Conservation (phyloP, 2,113 vertebrate species). For the Telmatochromis sp. region DNA sequence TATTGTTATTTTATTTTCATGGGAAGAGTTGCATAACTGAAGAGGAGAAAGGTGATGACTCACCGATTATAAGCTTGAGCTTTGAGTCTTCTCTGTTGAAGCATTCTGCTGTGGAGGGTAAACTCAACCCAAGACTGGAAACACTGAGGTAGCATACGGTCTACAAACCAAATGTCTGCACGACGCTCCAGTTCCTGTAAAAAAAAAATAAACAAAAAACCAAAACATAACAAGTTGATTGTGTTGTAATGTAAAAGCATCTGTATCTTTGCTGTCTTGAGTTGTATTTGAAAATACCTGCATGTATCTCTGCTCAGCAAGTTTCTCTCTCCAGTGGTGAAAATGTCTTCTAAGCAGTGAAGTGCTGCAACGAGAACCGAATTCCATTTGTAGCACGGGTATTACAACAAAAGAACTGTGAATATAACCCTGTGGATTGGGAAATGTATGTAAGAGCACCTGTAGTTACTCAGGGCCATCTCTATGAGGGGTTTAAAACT, state of each 20-base stretch:
- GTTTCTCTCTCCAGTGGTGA: conserved; percentile 47
- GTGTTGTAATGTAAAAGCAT: background rate
- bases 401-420: background rate
- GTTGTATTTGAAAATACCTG: conserved; percentile 38
- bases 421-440: background rate
- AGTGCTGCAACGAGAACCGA: conserved; percentile 2
- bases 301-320: conserved; percentile 29
- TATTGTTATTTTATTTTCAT: background rate
- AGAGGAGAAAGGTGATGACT: background rate
- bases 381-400: background rate
- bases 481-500: conserved; percentile 44
- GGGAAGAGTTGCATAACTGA: background rate
- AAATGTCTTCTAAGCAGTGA: conserved; percentile 41
- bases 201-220: background rate
- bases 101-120: conserved; percentile 30
- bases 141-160: conserved; percentile 44
- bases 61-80: conserved; percentile 47
- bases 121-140: conserved; percentile 67
- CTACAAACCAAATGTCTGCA: conserved; percentile 55
- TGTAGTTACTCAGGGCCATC: conserved; percentile 62
- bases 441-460: conserved; percentile 56
- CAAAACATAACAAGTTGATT: background rate
- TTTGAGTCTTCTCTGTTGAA: conserved; percentile 23
- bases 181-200: conserved; percentile 44
- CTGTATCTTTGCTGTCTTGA: background rate